Conservation (phyloP, 2,797 vertebrate species). For the Amazonetta brasiliensis region DNA sequence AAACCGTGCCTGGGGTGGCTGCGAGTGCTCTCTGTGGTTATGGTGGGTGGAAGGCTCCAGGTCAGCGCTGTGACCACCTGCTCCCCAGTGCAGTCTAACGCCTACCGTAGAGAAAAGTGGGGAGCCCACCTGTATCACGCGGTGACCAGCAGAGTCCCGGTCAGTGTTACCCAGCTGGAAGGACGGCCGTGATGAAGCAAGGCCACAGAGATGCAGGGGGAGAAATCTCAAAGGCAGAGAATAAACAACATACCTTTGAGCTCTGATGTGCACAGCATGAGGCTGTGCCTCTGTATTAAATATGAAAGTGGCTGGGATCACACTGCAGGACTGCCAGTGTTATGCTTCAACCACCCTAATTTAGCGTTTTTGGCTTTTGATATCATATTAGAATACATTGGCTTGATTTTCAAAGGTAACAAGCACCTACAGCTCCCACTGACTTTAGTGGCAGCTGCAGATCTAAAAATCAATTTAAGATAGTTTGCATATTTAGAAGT, state of each 20-base stretch:
- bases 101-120: background rate
- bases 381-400: background rate
- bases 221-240: background rate
- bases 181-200: background rate
- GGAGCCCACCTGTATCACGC: background rate
- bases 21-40: background rate
- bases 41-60: background rate
- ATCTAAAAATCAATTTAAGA: slow-evolving; percentile 37
- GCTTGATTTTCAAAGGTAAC: slow-evolving; percentile 60
- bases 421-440: slow-evolving; percentile 22
- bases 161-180: background rate
- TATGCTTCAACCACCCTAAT: slow-evolving; percentile 3
- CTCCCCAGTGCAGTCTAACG: background rate
- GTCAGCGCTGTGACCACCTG: background rate
- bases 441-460: slow-evolving; percentile 24
- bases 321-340: slow-evolving; percentile 5
- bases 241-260: slow-evolving; percentile 2
- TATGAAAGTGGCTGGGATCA: background rate
- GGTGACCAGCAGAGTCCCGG: background rate
- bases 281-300: background rate
- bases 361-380: background rate
- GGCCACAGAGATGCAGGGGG: background rate
- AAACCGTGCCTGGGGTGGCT: background rate
- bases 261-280: background rate
- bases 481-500: slow-evolving; percentile 38